Conservation (phyloP, 2,797 vertebrate species). For the Tapirus indicus region DNA sequence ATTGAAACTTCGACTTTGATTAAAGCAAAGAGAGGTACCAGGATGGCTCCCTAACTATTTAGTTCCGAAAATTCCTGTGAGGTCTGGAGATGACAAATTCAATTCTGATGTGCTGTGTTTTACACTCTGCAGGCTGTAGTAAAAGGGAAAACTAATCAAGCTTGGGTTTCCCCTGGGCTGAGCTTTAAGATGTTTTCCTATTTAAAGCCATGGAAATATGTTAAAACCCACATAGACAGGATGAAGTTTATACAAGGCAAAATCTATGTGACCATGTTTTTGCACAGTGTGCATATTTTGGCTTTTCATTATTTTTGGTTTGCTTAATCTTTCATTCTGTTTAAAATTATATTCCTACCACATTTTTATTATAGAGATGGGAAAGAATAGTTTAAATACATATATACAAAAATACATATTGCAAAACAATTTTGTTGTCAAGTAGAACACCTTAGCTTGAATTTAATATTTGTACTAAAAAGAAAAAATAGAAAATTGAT, state of each 20-base stretch:
- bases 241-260: slow-evolving; percentile 88
- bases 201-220: slow-evolving; percentile 90
- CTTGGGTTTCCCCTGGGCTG: slow-evolving; percentile 90
- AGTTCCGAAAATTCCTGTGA: slow-evolving; percentile 93
- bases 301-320: slow-evolving; percentile 88
- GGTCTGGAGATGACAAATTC: slow-evolving; percentile 93
- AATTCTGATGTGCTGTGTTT: slow-evolving; percentile 92
- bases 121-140: slow-evolving; percentile 91
- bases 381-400: slow-evolving; percentile 69
- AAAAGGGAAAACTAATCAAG: slow-evolving; percentile 92
- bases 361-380: slow-evolving; percentile 74
- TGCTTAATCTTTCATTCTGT: slow-evolving; percentile 84
- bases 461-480: slow-evolving; percentile 68
- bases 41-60: slow-evolving; percentile 91
- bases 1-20: slow-evolving; percentile 93
- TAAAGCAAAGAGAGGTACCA: slow-evolving; percentile 91
- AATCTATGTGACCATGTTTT: slow-evolving; percentile 84
- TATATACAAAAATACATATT: background rate
- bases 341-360: slow-evolving; percentile 81
- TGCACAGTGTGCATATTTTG: slow-evolving; percentile 87
- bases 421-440: slow-evolving; percentile 58
- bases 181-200: slow-evolving; percentile 89
- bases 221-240: slow-evolving; percentile 87
- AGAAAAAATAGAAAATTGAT: slow-evolving; percentile 54
- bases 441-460: slow-evolving; percentile 65